These are phyloP conservation scores for Orthosia incerta DNA, from an alignment of 2,888 invertebrate species.

Conservation along the genomic window DNA sequence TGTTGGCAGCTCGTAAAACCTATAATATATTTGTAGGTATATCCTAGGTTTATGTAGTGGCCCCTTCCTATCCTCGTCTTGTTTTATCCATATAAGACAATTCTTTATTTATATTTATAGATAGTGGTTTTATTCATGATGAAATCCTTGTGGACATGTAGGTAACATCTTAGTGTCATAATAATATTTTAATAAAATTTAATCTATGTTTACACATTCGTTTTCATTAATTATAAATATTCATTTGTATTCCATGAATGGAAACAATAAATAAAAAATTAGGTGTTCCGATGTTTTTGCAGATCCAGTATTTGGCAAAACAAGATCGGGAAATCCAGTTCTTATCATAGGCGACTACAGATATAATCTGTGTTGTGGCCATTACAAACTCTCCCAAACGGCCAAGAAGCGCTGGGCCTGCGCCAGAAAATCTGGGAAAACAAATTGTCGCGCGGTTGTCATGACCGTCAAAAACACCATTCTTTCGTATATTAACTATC, in stretches of 20 bases:
- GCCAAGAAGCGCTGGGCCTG: conserved; percentile 61
- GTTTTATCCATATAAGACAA: neutral
- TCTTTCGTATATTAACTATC: conserved; percentile 39
- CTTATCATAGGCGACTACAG: conserved; percentile 13
- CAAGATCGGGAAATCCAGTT: conserved; percentile 28
- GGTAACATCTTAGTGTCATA: neutral
- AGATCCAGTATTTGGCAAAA: conserved; percentile 22
- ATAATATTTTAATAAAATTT: conserved; percentile 7
- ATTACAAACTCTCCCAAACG: conserved; percentile 30
- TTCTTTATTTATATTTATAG: neutral
- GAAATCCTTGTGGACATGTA: neutral
- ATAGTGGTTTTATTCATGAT: neutral
- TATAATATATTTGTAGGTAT: neutral
- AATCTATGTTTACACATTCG: neutral
- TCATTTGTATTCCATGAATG: neutral
- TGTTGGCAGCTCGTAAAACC: neutral
- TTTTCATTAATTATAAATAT: neutral
- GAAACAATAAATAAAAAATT: fast-evolving
- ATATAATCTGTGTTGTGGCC: conserved; percentile 56
- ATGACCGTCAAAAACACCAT: conserved; percentile 35
- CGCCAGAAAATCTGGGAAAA: conserved; percentile 12
- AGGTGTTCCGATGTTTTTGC: neutral
- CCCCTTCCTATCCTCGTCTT: neutral
- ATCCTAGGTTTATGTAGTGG: neutral
- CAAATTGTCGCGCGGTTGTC: conserved; percentile 35